Base-by-base conservation (phyloP, 2,888 invertebrate genomes). In the Synanthedon vespiformis region DNA sequence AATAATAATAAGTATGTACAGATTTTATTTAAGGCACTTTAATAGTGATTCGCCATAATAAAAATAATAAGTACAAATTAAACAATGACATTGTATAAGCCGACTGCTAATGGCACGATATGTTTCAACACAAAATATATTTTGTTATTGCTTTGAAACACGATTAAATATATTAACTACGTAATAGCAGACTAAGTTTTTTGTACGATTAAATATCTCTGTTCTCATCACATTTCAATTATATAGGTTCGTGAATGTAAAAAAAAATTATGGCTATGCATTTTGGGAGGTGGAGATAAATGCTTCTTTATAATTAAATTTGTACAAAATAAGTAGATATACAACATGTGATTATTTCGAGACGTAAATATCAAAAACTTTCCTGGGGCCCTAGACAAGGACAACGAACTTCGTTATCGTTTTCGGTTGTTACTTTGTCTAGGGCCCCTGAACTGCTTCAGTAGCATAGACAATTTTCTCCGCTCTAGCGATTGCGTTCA, bases 41-140 rank as follows among this genome's bases (percentile, higher is more conserved):
- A 70, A 71, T 72, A 73, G 71, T 74, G 75, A 73, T 61, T 71
- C 73, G 82, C 86, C 85, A 64, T 58, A 74, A 70, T 65, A 64
- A 59, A 64, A 63, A 63, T 65, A 68, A 82, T 86, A 86, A 86
- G 85, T 86, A 86, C 85, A 85, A 77, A 78, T 73, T 73, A 76
- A 80, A 74, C 67, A 70, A 77, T 72, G 73, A 78, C 68, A 77
- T 48, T 70, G 65, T 65, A 61, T 67, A 70, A 74, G 74, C 74
- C 70, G 81, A 80, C 77, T 73, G 76, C 77, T 68, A 75, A 86
- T 86, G 85, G 86, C 86, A 86, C 85, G 67, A 77, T 71, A 78
- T 80, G 78, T 81, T 81, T 77, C 78, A 73, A 74, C 62, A 72
- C 69, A 77, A 68, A 70, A 68, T 65, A 61, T 61, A 64, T 62